Base-by-base conservation (phyloP, 2,888 invertebrate genomes). In the Galeruca laticollis region DNA sequence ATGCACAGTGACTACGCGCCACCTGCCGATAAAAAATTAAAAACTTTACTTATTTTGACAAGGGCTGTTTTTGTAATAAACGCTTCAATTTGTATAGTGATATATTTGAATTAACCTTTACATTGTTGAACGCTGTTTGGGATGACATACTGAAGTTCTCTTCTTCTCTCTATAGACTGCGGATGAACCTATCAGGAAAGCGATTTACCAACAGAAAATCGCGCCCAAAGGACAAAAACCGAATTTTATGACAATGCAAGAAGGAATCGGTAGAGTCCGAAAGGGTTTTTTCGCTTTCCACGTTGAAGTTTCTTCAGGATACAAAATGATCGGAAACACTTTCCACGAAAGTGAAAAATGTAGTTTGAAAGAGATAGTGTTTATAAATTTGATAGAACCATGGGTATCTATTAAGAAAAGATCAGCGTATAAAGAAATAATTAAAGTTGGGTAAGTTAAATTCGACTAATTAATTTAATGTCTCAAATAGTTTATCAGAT, bases 281-380 rank as follows among this genome's bases (percentile, higher is more conserved):
- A 86, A 88, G 82, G 91, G 90, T 11, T 84, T 91, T 31, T 92
- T 91, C 78, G 91, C 90, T 1, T 92, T 92, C 76, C 90, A 92
- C 80, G 90, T 90, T 82, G 92, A 92, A 82, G 85, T 88, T 0
- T 89, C 90, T 0, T 88, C 89, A 0, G 90, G 90, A 0, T 92
- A 92, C 80, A 90, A 91, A 80, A 85, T 92, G 33, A 89, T 92
- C 0, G 88, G 89, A 18, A 90, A 91, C 81, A 90, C 88, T 64
- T 93, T 90, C 79, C 85, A 87, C 18, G 93, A 93, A 81, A 88
- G 88, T 13, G 90, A 93, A 82, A 93, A 93, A 81, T 93, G 93
- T 79, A 90, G 90, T 0, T 83, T 93, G 21, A 88, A 89, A 67
- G 92, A 92, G 80, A 88, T 90, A 0, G 86, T 87, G 73, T 89